phyloP scores from a whole-genome alignment of 2,888 invertebrate genomes.

The Harmothoe impar region DNA sequence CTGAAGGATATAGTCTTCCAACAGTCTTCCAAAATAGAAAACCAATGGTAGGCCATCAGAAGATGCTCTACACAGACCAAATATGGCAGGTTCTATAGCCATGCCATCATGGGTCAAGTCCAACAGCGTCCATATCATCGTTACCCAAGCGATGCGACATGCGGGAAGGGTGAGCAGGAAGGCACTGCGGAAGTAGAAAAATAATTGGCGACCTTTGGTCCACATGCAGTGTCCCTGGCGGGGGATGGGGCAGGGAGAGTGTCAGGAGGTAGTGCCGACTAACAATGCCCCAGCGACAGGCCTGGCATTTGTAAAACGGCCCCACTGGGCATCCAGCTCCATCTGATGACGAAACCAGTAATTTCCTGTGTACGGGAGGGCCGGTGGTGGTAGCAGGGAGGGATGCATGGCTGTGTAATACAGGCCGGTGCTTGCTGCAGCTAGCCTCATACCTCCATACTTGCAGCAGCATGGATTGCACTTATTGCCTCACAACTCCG shows the following conservation, averaged over 20 bases:
- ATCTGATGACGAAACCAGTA: background rate
- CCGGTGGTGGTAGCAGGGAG: background rate
- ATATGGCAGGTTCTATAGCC: no score
- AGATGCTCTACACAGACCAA: no score
- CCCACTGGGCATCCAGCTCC: background rate
- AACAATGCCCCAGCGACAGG: background rate
- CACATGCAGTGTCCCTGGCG: background rate
- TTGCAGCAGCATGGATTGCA: no score
- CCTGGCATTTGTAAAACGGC: constrained; percentile 8
- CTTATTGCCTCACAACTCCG: no score
- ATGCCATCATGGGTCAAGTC: no score
- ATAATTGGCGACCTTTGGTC: constrained; percentile 17
- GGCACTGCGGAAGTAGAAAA: constrained; percentile 6
- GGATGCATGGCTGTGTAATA: background rate
- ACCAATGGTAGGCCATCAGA: no score
- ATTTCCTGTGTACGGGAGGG: background rate
- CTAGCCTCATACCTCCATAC: no score
- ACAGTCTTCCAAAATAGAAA: no score
- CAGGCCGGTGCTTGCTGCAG: no score
- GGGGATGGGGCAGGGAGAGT: background rate
- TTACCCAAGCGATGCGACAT: no score
- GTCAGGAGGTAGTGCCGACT: background rate
- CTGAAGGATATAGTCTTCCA: no score
- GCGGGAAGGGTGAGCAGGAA: background rate
- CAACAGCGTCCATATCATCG: no score